A percentile compares a stretch with the other conserved stretches of the same genome.
Evolutionary conservation across 23 tunicate species (phyloP).

Genomic region (Trididemnum clinides): DNA sequence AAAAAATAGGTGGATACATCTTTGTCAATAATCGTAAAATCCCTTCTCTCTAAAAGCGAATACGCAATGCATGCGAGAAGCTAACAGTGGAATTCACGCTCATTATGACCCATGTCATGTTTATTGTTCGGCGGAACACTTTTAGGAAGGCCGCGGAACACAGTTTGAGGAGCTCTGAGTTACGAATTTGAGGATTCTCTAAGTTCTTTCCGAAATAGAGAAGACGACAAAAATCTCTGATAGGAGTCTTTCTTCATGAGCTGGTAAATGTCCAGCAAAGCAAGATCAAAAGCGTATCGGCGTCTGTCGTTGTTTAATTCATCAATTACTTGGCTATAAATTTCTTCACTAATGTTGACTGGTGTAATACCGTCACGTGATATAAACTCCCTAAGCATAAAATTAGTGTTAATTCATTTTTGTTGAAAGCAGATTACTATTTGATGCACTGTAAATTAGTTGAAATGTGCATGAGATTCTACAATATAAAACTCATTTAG

Average conservation of each 20-base stretch:
- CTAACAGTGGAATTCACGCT: too few species aligned
- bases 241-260: constrained; percentile 79
- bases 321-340: constrained; percentile 13
- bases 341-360: constrained; percentile 53
- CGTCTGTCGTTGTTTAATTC: constrained; percentile 30
- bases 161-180: too few species aligned
- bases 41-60: too few species aligned
- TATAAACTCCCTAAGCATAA: constrained; percentile 34
- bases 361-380: constrained; percentile 33
- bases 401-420: neutral
- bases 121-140: too few species aligned
- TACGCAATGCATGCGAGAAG: too few species aligned
- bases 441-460: neutral
- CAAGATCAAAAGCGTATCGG: constrained; percentile 50
- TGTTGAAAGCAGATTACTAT: neutral
- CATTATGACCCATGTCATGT: too few species aligned
- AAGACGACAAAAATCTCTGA: constrained; percentile 52
- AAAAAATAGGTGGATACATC: too few species aligned
- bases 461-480: too few species aligned
- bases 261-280: constrained; percentile 55
- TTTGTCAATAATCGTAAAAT: too few species aligned
- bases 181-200: too few species aligned
- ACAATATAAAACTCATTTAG: too few species aligned
- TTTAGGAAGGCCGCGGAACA: too few species aligned
- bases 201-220: constrained; percentile 40